phyloP scores from a whole-genome alignment of 1,140 invertebrate species.

The Asobara japonica region DNA sequence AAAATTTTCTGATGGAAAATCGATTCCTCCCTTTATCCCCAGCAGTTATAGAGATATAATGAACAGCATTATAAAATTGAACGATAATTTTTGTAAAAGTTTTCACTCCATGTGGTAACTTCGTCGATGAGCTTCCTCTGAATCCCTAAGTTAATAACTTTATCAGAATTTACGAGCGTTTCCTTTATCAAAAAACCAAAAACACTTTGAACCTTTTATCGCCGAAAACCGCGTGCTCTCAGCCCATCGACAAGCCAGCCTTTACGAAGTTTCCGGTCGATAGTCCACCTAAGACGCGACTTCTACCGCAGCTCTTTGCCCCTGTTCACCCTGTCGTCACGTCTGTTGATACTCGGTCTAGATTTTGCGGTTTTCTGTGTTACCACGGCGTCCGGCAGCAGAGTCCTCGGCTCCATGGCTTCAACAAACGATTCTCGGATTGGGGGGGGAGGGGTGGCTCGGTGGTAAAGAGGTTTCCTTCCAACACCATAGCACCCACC shows the following conservation, averaged over 20 bases:
- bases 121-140: no score
- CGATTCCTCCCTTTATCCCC: no score
- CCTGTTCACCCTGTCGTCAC: slow-evolving; percentile 7
- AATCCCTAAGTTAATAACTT: no score
- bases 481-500: not conserved
- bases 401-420: not conserved
- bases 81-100: no score
- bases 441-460: no score
- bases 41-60: no score
- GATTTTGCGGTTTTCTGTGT: not conserved
- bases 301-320: not conserved
- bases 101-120: no score
- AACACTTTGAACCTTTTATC: no score
- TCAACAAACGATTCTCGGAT: not conserved
- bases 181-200: no score
- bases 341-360: not conserved
- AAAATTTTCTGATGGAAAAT: no score
- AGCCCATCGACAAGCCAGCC: slow-evolving; percentile 25
- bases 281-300: slow-evolving; percentile 44
- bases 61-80: no score
- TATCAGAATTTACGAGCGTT: no score
- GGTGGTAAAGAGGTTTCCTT: not conserved
- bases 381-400: not conserved
- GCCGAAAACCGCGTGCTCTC: slow-evolving; percentile 21
- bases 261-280: slow-evolving; percentile 44